Base-by-base conservation (phyloP, 2,797 vertebrate species). In the Fistularia tabacaria region DNA sequence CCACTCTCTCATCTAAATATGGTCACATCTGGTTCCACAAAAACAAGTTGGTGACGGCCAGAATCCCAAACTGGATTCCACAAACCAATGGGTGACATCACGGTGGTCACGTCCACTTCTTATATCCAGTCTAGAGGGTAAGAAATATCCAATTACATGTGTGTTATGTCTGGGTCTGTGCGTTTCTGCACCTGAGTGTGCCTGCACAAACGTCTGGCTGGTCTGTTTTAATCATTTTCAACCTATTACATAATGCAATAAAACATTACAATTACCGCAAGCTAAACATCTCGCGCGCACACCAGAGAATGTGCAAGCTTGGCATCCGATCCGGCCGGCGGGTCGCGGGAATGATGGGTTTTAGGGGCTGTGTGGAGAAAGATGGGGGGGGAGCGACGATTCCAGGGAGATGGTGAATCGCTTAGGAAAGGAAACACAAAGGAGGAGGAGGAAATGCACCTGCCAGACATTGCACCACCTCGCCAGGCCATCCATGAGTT, bases 371-470 rank as follows among this genome's bases (percentile, higher is more conserved):
- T 83, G 76, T 62, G 66, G 69, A 70, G 68, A 54, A 71, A 64
- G 66, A 75, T 1, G 6, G 55, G 60, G 60, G 57, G 70, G 47
- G 54, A 76, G 59, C 63, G 66, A 77, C 3, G 51, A 55, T 71
- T 84, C 82, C 79, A 85, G 68, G 63, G 73, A 79, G 73, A 78
- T 78, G 84, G 77, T 77, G 62, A 77, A 88, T 73, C 80, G 66
- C 66, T 87, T 79, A 83, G 62, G 66, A 67, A 59, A 66, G 76
- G 64, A 74, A 81, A 81, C 83, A 81, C 81, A 69, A 51, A 80
- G 78, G 76, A 76, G 46, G 13, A 55, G 68, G 70, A 84, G 82
- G 78, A 85, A 83, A 80, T 83, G 73, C 86, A 89, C 87, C 85
- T 89, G 87, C 80, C 80, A 84, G 80, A 85, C 73, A 64, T 57